A percentile compares a stretch with the other conserved stretches of the same genome.
These are phyloP conservation scores for Acanthurus lineatus DNA, from an alignment of 2,797 vertebrate species.

Conservation along the genomic window DNA sequence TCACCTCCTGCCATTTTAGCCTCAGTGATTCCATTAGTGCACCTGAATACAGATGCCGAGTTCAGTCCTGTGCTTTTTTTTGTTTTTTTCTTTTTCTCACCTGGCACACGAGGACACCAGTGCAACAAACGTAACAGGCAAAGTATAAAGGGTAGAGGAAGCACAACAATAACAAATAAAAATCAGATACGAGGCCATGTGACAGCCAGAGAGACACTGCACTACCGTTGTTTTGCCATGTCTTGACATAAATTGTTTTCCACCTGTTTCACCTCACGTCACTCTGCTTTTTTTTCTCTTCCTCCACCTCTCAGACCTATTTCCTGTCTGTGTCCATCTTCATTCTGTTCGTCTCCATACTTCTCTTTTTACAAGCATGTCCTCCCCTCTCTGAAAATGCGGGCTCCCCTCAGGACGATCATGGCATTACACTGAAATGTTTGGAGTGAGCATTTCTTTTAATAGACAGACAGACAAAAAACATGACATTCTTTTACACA, in stretches of 20 bases:
- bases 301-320: slow-evolving; percentile 7
- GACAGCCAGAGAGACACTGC: slow-evolving; percentile 49
- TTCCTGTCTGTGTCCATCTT: slow-evolving; percentile 22
- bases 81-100: slow-evolving; percentile 64
- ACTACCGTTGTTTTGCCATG: slow-evolving; percentile 40
- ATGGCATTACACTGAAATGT: background rate
- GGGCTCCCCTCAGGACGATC: slow-evolving; percentile 13
- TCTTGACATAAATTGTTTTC: slow-evolving; percentile 60
- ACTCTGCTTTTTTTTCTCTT: slow-evolving; percentile 29
- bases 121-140: slow-evolving; percentile 49
- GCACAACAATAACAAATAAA: slow-evolving; percentile 42
- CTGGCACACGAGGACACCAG: slow-evolving; percentile 56
- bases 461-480: background rate
- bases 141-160: slow-evolving; percentile 40
- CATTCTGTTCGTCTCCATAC: background rate
- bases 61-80: slow-evolving; percentile 33
- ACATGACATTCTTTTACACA: background rate
- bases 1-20: slow-evolving; percentile 84
- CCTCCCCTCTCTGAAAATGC: background rate
- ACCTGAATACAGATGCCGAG: slow-evolving; percentile 80
- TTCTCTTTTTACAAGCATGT: background rate
- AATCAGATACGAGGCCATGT: slow-evolving; percentile 51
- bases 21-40: slow-evolving; percentile 84
- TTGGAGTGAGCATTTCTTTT: background rate
- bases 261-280: slow-evolving; percentile 58